Evolutionary conservation across 2,888 invertebrate species (phyloP), one percentile per base, ranked within the genome.

Genomic region (Lobophora halterata): DNA sequence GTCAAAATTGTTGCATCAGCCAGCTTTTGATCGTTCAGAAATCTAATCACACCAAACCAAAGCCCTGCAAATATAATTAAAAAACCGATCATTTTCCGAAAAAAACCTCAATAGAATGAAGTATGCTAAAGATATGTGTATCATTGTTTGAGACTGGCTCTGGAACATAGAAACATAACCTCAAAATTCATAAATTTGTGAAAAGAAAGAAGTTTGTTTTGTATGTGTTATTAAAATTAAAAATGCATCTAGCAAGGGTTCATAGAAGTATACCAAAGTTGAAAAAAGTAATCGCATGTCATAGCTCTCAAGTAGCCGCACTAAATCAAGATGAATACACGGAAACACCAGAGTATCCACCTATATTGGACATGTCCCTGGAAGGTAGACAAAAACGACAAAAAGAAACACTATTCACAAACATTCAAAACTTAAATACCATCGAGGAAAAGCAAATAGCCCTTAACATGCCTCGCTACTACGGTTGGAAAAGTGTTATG

Each of bases 401-500:
- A 37, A 72, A 81, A 0, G 65, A 88, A 46, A 51, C 61, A 1
- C 76, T 89, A 71, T 79, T 91, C 57, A 83, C 92, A 7, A 87
- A 90, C 61, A 90, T 96, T 6, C 89, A 89, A 65, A 71, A 85
- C 1, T 59, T 93, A 5, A 88, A 90, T 37, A 95, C 95, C 0
- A 90, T 95, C 0, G 96, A 97, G 79, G 95, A 95, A 69, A 97
- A 97, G 65, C 88, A 95, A 56, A 91, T 95, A 31, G 94, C 93
- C 55, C 62, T 96, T 11, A 96, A 96, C 69, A 92, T 95, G 91
- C 94, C 94, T 0, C 89, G 90, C 28, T 95, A 93, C 70, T 96
- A 94, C 70, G 96, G 96, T 1, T 95, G 91, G 85, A 90, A 89
- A 59, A 89, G 90, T 38, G 72, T 91, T 1, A 75, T 90, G 58